Evolutionary conservation across 2,888 invertebrate genomes (phyloP), one percentile per base, ranked within the genome.

Genomic region (Gastracanthus pulcherrimus): DNA sequence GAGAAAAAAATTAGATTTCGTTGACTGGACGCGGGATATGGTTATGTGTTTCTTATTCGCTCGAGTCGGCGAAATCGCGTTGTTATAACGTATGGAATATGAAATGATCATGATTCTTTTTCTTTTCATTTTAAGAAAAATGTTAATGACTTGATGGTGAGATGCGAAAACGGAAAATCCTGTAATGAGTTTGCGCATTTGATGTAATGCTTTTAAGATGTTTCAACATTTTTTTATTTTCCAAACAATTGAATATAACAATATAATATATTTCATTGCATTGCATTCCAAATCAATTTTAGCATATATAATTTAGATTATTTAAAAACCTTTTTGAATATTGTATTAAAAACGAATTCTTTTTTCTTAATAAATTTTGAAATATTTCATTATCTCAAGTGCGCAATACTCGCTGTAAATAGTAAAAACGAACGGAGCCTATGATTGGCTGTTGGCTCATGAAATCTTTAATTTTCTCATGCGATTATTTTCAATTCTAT

Each of bases 1-100:
- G 7, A 51, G n/a, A 36, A 48, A 58, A 45, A 76, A 60, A 29
- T 69, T 58, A 9, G 76, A 76, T 69, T 76, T 76, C 74, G 64
- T 36, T 23, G 26, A 64, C 48, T 45, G 45, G 64, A 48, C 26
- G 34, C 36, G 7, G 48, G 48, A 36, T 62, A 64, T 64, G n/a
- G 58, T 72, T 60, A 38, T 34, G 26, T 48, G 62, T 48, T n/a
- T 72, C 11, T 64, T 55, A 66, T 72, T 45, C 16, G 58, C 13
- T 66, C 45, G 31, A 71, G 38, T 79, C 51, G 31, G 16, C 38
- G 74, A 48, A 78, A 38, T 78, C 51, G 23, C 36, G 11, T 48
- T 77, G 69, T 77, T 71, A 78, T 62, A 70, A 51, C 13, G 45
- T 34, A 6, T 19, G 38, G 23, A 16, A 66, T 26, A 31, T 36